Evolutionary conservation across 2,888 invertebrate genomes (phyloP).

Genomic region (Pantelozetes paolii): DNA sequence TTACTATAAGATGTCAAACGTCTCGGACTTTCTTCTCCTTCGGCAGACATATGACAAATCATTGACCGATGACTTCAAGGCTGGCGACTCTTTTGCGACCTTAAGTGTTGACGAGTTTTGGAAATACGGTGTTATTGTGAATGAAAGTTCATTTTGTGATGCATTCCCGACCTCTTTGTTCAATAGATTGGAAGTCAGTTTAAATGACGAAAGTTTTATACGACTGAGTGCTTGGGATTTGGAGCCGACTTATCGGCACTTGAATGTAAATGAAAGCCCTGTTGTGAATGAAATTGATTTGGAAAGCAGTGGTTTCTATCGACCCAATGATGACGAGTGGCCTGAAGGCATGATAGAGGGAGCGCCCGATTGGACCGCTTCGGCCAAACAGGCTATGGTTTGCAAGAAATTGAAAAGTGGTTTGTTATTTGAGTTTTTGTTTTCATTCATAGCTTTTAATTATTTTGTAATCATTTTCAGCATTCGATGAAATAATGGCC

Average conservation of each 20-base stretch:
- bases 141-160: not conserved
- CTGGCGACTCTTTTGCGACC: slow-evolving; percentile 71
- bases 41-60: slow-evolving; percentile 81
- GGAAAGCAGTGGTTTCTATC: slow-evolving; percentile 66
- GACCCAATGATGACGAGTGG: slow-evolving; percentile 75
- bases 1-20: slow-evolving; percentile 96
- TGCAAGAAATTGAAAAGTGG: slow-evolving; percentile 62
- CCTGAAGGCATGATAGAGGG: slow-evolving; percentile 59
- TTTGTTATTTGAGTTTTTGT: not conserved
- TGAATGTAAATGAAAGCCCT: too few species aligned
- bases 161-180: not conserved
- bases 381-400: slow-evolving; percentile 66
- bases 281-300: too few species aligned
- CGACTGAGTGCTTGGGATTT: slow-evolving; percentile 93
- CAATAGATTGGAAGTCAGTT: slow-evolving; percentile 66
- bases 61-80: slow-evolving; percentile 72
- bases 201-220: slow-evolving; percentile 80
- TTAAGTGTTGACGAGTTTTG: slow-evolving; percentile 81
- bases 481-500: not conserved
- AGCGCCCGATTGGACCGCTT: too few species aligned
- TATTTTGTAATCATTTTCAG: slow-evolving; percentile 75
- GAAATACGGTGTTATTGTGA: slow-evolving; percentile 80
- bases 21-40: slow-evolving; percentile 89
- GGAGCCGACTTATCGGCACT: too few species aligned
- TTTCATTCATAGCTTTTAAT: slow-evolving; percentile 51